Percentiles rank a stretch among this genome's conserved stretches.
Evolutionary conservation across 2,797 vertebrate species (phyloP).

Genomic region (Mus spretus): DNA sequence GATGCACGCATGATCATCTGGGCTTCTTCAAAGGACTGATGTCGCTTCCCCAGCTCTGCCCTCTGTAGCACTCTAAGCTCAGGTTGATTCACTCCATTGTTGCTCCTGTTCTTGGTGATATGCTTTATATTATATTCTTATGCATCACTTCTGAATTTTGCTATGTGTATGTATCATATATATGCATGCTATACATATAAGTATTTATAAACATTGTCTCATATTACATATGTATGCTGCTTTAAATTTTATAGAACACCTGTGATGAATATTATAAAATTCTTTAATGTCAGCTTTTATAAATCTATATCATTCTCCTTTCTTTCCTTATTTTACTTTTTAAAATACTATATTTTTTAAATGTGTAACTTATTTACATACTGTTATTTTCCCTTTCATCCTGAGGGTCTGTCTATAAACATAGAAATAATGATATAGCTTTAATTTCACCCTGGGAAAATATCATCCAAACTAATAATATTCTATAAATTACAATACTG

Average conservation of each 20-base stretch:
- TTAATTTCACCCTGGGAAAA: neutral
- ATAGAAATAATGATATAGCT: neutral
- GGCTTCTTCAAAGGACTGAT: too few relatives aligned
- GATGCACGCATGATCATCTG: too few relatives aligned
- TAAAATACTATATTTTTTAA: conserved; percentile 17
- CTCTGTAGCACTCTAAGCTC: too few relatives aligned
- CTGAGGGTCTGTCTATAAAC: neutral
- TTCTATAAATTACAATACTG: conserved; percentile 4
- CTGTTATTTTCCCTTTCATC: neutral
- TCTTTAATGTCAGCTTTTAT: conserved; percentile 8
- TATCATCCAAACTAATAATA: neutral
- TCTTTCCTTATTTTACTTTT: conserved; percentile 13
- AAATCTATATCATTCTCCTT: neutral
- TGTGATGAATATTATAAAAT: neutral
- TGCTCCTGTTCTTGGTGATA: neutral
- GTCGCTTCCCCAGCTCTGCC: too few relatives aligned
- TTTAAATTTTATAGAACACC: neutral
- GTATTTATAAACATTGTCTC: neutral
- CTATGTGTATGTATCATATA: neutral
- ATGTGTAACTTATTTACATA: neutral
- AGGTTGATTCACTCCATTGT: too few relatives aligned
- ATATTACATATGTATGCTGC: neutral
- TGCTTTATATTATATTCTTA: neutral
- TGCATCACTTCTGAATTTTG: conserved; percentile 3
- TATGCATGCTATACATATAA: neutral